phyloP scores from a whole-genome alignment of 1,140 invertebrate genomes.

The Drosophila erecta region DNA sequence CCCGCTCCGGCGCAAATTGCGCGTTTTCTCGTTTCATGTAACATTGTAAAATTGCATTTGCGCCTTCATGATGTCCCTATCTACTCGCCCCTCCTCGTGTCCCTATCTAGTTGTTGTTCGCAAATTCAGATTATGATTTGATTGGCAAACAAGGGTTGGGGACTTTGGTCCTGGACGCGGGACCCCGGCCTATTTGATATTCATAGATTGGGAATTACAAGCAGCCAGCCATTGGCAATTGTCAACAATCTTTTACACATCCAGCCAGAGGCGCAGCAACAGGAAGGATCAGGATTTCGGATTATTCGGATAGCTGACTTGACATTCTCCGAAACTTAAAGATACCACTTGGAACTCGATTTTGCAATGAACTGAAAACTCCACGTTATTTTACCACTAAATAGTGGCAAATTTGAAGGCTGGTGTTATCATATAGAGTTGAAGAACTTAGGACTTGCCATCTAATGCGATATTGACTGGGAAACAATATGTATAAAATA shows the following conservation, averaged over 20 bases:
- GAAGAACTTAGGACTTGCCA: background rate
- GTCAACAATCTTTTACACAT: slow-evolving; percentile 62
- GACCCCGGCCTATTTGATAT: slow-evolving; percentile 71
- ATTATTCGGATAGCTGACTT: too few species aligned
- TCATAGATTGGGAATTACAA: slow-evolving; percentile 82
- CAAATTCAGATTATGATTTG: slow-evolving; percentile 82
- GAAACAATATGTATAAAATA: too few species aligned
- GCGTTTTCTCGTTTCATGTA: slow-evolving; percentile 75
- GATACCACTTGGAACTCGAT: too few species aligned
- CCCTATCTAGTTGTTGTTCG: slow-evolving; percentile 40
- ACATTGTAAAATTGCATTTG: slow-evolving; percentile 80
- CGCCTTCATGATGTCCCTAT: slow-evolving; percentile 18
- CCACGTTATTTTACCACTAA: too few species aligned
- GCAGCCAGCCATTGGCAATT: slow-evolving; percentile 79
- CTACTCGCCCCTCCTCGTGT: slow-evolving; percentile 2
- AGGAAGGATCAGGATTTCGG: too few species aligned
- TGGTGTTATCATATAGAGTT: background rate
- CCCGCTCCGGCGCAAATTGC: slow-evolving; percentile 23
- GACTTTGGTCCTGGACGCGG: slow-evolving; percentile 44
- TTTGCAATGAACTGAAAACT: too few species aligned
- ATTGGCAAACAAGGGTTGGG: slow-evolving; percentile 67
- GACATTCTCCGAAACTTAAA: too few species aligned
- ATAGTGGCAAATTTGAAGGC: too few species aligned
- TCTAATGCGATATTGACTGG: background rate
- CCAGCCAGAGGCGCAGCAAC: background rate